phyloP scores from a whole-genome alignment of 2,113 vertebrate genomes.

The Setophaga kirtlandii region DNA sequence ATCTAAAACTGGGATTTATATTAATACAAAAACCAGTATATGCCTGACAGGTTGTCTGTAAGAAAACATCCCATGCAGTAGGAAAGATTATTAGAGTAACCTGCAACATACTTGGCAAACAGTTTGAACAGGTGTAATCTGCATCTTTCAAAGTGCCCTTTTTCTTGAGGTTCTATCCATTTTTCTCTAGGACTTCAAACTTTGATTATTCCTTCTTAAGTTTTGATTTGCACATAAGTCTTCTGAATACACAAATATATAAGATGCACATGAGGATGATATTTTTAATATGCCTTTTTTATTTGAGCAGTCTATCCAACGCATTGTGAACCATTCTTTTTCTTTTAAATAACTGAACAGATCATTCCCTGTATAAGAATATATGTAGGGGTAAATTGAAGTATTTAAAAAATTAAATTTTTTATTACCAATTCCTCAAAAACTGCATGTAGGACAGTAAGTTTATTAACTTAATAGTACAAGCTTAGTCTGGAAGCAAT shows the following conservation, averaged over 20 bases:
- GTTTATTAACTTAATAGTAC: neutral
- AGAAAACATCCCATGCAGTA: constrained; percentile 15
- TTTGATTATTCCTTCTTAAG: neutral
- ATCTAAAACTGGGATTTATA: constrained; percentile 38
- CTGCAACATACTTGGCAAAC: constrained; percentile 14
- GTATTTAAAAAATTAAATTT: neutral
- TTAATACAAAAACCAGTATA: constrained; percentile 7
- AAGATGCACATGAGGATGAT: neutral
- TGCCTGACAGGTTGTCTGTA: constrained; percentile 37
- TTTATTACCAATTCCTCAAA: neutral
- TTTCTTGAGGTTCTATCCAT: neutral
- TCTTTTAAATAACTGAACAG: neutral
- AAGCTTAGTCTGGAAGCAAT: neutral
- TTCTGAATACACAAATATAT: neutral
- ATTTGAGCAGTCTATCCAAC: neutral
- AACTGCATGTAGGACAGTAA: neutral
- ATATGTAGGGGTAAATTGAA: neutral
- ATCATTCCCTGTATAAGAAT: neutral
- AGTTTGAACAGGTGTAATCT: constrained; percentile 56
- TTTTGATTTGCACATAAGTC: neutral
- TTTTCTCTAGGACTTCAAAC: neutral
- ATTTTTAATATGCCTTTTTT: neutral
- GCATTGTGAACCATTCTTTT: neutral
- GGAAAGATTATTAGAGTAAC: constrained; percentile 36
- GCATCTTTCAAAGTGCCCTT: constrained; percentile 12